Evolutionary conservation across 2,888 invertebrate species (phyloP).

Genomic region (Arge pagana): DNA sequence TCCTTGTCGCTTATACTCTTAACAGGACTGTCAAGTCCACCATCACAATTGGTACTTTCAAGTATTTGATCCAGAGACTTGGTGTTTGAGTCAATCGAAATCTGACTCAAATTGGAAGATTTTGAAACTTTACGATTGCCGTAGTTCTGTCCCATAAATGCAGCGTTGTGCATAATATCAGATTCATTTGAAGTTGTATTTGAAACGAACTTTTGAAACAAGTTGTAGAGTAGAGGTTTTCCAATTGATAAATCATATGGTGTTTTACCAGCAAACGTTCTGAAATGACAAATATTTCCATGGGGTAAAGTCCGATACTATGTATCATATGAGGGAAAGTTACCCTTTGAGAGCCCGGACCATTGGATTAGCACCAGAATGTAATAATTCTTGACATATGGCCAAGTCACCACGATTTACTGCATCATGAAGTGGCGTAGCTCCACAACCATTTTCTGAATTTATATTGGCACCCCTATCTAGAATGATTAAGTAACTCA

Average conservation of each 20-base stretch:
- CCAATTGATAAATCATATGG: slow-evolving; percentile 48
- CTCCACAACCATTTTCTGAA: slow-evolving; percentile 63
- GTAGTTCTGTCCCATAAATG: slow-evolving; percentile 45
- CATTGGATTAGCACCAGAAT: slow-evolving; percentile 63
- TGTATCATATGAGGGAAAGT: slow-evolving; percentile 21
- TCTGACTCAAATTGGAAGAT: slow-evolving; percentile 49
- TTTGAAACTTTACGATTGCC: slow-evolving; percentile 41
- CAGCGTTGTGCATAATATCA: slow-evolving; percentile 47
- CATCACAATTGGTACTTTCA: slow-evolving; percentile 43
- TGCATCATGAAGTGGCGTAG: slow-evolving; percentile 68
- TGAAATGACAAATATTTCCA: slow-evolving; percentile 26
- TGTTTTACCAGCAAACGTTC: slow-evolving; percentile 53
- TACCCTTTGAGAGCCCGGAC: slow-evolving; percentile 61
- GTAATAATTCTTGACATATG: slow-evolving; percentile 62
- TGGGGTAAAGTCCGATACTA: background rate
- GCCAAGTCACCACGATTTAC: slow-evolving; percentile 62
- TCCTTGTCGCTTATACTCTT: slow-evolving; percentile 40
- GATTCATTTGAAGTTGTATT: slow-evolving; percentile 45
- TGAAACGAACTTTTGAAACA: slow-evolving; percentile 46
- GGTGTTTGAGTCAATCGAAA: slow-evolving; percentile 51
- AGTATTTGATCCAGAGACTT: slow-evolving; percentile 52
- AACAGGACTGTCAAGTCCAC: slow-evolving; percentile 44
- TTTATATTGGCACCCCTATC: slow-evolving; percentile 66
- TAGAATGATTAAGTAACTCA: slow-evolving; percentile 32
- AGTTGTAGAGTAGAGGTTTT: slow-evolving; percentile 43